These are phyloP conservation scores for Cheilosia variabilis DNA, from an alignment of 2,888 invertebrate species.

Conservation along the genomic window DNA sequence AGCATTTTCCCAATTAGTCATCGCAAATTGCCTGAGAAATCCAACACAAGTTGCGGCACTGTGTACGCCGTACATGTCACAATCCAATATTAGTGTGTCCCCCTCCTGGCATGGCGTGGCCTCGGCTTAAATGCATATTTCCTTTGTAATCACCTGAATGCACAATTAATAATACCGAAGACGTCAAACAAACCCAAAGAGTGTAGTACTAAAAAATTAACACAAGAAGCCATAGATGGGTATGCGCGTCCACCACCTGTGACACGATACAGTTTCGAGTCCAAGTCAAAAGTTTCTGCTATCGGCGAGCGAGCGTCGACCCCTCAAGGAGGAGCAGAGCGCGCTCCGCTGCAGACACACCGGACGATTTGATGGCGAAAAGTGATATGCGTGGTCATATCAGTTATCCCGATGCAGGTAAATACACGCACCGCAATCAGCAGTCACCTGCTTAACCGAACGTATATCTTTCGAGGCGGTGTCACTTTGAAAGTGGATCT, in stretches of 20 bases:
- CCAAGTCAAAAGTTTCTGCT: slow-evolving; percentile 36
- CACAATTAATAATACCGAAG: slow-evolving; percentile 67
- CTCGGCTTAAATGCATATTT: slow-evolving; percentile 61
- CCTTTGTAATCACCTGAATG: slow-evolving; percentile 70
- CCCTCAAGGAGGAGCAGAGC: not conserved
- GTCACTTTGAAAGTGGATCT: slow-evolving; percentile 72
- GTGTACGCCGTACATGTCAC: slow-evolving; percentile 39
- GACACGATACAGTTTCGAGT: slow-evolving; percentile 17
- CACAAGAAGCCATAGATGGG: slow-evolving; percentile 64
- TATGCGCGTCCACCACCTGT: slow-evolving; percentile 39
- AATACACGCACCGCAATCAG: slow-evolving; percentile 58
- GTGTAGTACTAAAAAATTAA: slow-evolving; percentile 38
- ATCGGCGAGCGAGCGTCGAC: not conserved
- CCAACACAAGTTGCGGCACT: slow-evolving; percentile 45
- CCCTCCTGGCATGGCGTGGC: not conserved
- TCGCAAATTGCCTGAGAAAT: slow-evolving; percentile 72
- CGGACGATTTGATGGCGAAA: slow-evolving; percentile 69
- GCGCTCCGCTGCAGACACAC: slow-evolving; percentile 30
- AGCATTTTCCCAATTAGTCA: slow-evolving; percentile 72
- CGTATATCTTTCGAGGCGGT: slow-evolving; percentile 49
- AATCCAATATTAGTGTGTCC: slow-evolving; percentile 28
- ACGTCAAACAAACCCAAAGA: slow-evolving; percentile 30
- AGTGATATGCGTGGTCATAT: slow-evolving; percentile 69
- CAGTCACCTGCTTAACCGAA: slow-evolving; percentile 57
- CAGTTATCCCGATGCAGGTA: slow-evolving; percentile 68